These are phyloP conservation scores for Karalla daura DNA, from an alignment of 2,797 vertebrate species.

Conservation along the genomic window DNA sequence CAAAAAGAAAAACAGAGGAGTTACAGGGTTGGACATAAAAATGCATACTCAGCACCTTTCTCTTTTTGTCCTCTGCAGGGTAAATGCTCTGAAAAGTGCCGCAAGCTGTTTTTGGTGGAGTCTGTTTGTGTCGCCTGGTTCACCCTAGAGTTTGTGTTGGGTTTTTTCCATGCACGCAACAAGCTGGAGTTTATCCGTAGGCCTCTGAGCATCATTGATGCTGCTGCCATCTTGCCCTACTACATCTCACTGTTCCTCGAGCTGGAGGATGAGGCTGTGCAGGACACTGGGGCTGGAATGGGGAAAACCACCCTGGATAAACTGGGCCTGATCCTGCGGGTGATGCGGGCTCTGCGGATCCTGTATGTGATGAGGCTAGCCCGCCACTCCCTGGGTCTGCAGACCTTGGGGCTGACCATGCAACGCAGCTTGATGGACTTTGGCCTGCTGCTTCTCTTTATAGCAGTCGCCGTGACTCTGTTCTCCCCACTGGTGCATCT, in stretches of 20 bases:
- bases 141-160: constrained; percentile 85
- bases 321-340: constrained; percentile 87
- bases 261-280: constrained; percentile 76
- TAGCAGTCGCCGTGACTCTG: constrained; percentile 88
- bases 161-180: constrained; percentile 87
- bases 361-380: constrained; percentile 91
- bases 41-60: neutral
- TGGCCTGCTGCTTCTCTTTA: constrained; percentile 89
- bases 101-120: constrained; percentile 90
- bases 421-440: constrained; percentile 87
- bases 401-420: constrained; percentile 89
- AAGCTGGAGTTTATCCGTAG: constrained; percentile 88
- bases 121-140: constrained; percentile 92
- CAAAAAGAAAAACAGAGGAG: neutral
- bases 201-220: constrained; percentile 90
- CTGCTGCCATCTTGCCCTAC: constrained; percentile 90
- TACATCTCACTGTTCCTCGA: constrained; percentile 89
- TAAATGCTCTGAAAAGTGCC: constrained; percentile 88
- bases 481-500: constrained; percentile 90
- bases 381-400: constrained; percentile 90
- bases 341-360: constrained; percentile 89
- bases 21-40: neutral
- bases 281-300: constrained; percentile 64
- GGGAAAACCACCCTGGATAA: constrained; percentile 87
- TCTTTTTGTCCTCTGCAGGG: constrained; percentile 77